Base-by-base conservation (phyloP, 2,888 invertebrate species). In the Microplitis manilae region DNA sequence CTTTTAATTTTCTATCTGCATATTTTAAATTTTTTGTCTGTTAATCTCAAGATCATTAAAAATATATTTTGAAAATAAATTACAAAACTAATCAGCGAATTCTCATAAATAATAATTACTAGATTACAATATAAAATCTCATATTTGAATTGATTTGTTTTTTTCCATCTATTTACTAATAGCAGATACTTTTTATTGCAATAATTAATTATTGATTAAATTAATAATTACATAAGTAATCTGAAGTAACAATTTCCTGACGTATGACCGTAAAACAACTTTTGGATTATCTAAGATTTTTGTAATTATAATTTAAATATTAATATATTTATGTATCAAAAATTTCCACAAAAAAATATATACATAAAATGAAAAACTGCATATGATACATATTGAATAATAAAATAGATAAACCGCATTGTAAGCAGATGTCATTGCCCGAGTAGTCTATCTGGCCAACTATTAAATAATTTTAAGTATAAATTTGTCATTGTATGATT, bases 191-290 rank as follows among this genome's bases (percentile, higher is more conserved):
- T 17, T 2, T 62, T 67, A 30, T 20, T 20, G 9, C 41, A 38
- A 41, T 70, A 70, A 59, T 59, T 70, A 15, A 70, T 70, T 70
- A 70, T 70, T 59, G 70, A 60, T 70, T 70, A 13, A 70, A 70
- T 50, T 70, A 50, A 13, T n/a, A 50, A 50, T 70, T 70, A 70
- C 30, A 60, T 70, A 70, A 70, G 60, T 50, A 60, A 70, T 20
- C 30, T 17, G 50, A 65, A 30, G 65, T 65, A 65, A 65, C 65
- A 13, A 30, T 65, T 65, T 65, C 38, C 65, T 38, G 13, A 13
- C 6, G 38, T 20, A 15, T n/a, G 8, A 38, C 13, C 20, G 38
- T 13, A 65, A 65, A 65, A 65, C 65, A 30, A 65, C 30, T 65
- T 65, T 65, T 30, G 30, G 65, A 65, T 65, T 65, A 65, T 65